Evolutionary conservation across 1,140 invertebrate genomes (phyloP).

Genomic region (Cydia fagiglandana): DNA sequence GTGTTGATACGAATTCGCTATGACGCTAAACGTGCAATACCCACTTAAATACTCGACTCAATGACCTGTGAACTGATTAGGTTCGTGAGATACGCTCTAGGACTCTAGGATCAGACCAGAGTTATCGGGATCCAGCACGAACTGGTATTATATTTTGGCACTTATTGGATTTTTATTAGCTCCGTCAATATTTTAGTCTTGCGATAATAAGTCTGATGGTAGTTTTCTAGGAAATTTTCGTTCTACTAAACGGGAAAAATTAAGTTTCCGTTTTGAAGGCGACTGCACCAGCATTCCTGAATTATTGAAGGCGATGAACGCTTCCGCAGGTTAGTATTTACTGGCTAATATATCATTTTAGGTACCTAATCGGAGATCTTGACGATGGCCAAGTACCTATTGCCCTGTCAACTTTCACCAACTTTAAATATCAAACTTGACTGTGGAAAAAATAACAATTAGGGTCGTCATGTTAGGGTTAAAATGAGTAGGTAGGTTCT

Average conservation of each 20-base stretch:
- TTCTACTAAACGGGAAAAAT: neutral
- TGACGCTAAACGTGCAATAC: constrained; percentile 40
- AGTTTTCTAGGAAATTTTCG: neutral
- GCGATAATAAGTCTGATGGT: neutral
- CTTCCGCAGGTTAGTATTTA: too few relatives aligned
- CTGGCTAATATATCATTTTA: too few relatives aligned
- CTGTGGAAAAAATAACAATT: too few relatives aligned
- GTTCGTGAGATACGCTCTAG: constrained; percentile 63
- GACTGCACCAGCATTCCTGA: too few relatives aligned
- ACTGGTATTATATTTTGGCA: constrained; percentile 21
- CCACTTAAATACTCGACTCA: constrained; percentile 42
- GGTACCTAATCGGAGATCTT: too few relatives aligned
- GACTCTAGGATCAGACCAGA: constrained; percentile 45
- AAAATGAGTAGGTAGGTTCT: too few relatives aligned
- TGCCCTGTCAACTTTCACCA: too few relatives aligned
- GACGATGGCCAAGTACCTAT: too few relatives aligned
- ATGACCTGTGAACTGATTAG: constrained; percentile 55
- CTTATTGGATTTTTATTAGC: neutral
- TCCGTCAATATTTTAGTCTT: neutral
- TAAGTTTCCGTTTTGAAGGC: too few relatives aligned
- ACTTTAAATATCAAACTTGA: too few relatives aligned
- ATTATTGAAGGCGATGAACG: too few relatives aligned
- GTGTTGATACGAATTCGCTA: constrained; percentile 27
- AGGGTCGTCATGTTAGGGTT: too few relatives aligned
- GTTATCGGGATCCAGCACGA: constrained; percentile 52